phyloP scores from a whole-genome alignment of 2,797 vertebrate species.

The Hippoglossus hippoglossus region DNA sequence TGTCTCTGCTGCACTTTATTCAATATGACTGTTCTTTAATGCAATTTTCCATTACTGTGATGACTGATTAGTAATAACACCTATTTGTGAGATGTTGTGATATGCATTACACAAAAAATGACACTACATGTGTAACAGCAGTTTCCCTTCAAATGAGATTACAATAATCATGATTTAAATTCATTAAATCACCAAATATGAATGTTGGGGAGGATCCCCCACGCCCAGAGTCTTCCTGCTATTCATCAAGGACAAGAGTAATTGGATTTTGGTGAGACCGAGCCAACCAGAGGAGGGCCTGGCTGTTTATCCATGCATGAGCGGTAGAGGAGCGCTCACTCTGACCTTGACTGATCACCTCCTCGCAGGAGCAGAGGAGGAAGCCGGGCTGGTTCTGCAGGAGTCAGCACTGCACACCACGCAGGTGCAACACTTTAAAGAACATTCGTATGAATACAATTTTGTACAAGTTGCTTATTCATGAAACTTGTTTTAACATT shows the following conservation, averaged over 20 bases:
- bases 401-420: slow-evolving; percentile 61
- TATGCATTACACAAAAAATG: neutral
- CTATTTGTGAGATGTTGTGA: too few relatives aligned
- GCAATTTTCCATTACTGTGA: neutral
- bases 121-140: neutral
- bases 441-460: slow-evolving; percentile 6
- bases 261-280: slow-evolving; percentile 56
- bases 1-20: too few relatives aligned
- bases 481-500: slow-evolving; percentile 22
- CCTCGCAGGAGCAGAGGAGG: slow-evolving; percentile 37
- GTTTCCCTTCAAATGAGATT: slow-evolving; percentile 7
- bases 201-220: slow-evolving; percentile 34
- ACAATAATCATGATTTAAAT: slow-evolving; percentile 5
- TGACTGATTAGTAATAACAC: neutral
- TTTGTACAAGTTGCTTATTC: slow-evolving; percentile 20
- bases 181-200: slow-evolving; percentile 35
- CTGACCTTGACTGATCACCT: slow-evolving; percentile 76
- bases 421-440: slow-evolving; percentile 40
- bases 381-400: slow-evolving; percentile 45
- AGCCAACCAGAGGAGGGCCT: slow-evolving; percentile 31
- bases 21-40: neutral
- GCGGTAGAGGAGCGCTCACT: slow-evolving; percentile 35
- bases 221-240: slow-evolving; percentile 3
- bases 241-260: slow-evolving; percentile 62
- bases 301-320: slow-evolving; percentile 71